Percentiles rank a stretch among this genome's conserved stretches.
Conservation (phyloP, 2,888 invertebrate species). For the Rhogogaster chlorosoma region DNA sequence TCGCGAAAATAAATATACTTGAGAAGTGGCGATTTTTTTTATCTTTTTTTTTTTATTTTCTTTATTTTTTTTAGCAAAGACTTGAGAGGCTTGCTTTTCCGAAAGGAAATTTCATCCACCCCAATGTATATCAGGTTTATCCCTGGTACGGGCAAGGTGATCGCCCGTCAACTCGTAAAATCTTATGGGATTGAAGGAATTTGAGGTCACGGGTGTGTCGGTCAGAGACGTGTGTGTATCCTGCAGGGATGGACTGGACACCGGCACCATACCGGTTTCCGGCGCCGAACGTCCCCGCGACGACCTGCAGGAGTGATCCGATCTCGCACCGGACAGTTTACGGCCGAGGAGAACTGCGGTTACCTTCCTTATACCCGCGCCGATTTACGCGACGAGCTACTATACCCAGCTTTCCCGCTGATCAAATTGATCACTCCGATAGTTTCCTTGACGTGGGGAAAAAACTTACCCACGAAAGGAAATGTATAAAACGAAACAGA, state of each 20-base stretch:
- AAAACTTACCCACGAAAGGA: not conserved
- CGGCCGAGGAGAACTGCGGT: slow-evolving; percentile 4
- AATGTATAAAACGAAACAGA: not conserved
- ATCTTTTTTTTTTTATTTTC: not conserved
- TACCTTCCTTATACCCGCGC: not conserved
- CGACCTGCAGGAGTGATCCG: not conserved
- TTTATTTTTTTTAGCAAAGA: not conserved
- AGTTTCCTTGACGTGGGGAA: not conserved
- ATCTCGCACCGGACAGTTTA: slow-evolving; percentile 18
- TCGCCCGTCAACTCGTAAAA: slow-evolving; percentile 48
- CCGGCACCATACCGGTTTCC: not conserved
- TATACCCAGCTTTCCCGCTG: slow-evolving; percentile 1
- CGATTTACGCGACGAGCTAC: not conserved
- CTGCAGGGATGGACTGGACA: not conserved
- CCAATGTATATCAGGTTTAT: slow-evolving; percentile 39
- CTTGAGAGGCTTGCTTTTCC: not conserved
- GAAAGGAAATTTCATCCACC: slow-evolving; percentile 31
- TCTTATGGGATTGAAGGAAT: slow-evolving; percentile 48
- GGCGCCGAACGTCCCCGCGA: not conserved
- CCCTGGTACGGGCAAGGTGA: slow-evolving; percentile 20
- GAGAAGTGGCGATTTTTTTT: not conserved
- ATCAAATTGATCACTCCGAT: not conserved
- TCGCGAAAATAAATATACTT: not conserved
- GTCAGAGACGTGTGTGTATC: slow-evolving; percentile 10
- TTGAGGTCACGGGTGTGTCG: slow-evolving; percentile 8